A percentile compares a stretch with the other conserved stretches of the same genome.
Evolutionary conservation across 1,140 invertebrate genomes (phyloP).

Genomic region (Proctacanthus coquilletti): DNA sequence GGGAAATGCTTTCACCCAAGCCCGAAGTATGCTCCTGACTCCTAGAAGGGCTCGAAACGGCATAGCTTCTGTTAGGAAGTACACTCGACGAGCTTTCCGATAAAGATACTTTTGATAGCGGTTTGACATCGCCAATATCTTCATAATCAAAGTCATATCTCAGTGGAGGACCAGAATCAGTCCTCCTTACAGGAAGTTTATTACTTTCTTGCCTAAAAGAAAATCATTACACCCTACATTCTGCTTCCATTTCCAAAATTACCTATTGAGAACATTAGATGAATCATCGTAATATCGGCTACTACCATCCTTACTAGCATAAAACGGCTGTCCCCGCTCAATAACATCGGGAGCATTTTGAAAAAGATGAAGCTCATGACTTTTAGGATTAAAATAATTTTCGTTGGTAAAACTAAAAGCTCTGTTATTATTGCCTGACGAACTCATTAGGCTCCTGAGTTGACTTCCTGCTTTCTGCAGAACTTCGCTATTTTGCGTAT

Average conservation of each 20-base stretch:
- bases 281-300: too few relatives aligned
- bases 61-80: too few relatives aligned
- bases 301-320: too few relatives aligned
- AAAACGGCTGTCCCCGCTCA: too few relatives aligned
- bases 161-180: slow-evolving; percentile 3
- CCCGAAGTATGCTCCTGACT: not conserved
- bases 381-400: too few relatives aligned
- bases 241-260: too few relatives aligned
- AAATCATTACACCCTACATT: too few relatives aligned
- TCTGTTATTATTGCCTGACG: not conserved
- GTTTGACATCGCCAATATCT: not conserved
- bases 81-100: not conserved
- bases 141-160: not conserved
- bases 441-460: slow-evolving; percentile 4
- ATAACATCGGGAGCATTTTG: too few relatives aligned
- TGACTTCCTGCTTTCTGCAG: slow-evolving; percentile 5
- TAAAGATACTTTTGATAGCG: not conserved
- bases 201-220: not conserved
- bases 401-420: too few relatives aligned
- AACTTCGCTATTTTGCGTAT: not conserved
- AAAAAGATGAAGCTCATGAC: too few relatives aligned
- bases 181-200: slow-evolving; percentile 2
- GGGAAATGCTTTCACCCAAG: slow-evolving; percentile 16
- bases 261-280: too few relatives aligned
- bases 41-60: not conserved